Base-by-base conservation (phyloP, 2,797 vertebrate genomes). In the Meda fulgida region DNA sequence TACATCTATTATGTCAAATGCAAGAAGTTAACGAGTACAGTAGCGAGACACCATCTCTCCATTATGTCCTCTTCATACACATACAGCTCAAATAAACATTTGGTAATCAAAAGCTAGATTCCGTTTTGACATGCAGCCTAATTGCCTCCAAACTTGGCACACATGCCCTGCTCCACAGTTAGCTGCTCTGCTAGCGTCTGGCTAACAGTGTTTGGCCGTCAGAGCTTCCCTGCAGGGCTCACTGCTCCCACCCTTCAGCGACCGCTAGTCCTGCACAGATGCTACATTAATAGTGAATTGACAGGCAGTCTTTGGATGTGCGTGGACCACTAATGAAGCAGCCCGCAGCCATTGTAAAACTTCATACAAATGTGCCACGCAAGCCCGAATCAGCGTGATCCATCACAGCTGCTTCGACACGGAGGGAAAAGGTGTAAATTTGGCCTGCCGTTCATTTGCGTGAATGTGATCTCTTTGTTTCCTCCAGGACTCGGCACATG, bases 261-360 rank as follows among this genome's bases (percentile, higher is more conserved):
- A 78, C 72, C 36, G 66, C 80, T 81, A 82, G 85, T 83, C 83
- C 78, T 63, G 70, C 92, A 87, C 88, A 94, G 93, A 94, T 92
- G 91, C 91, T 93, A 94, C 94, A 95, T 95, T 93, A 95, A 95
- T 93, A 93, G 93, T 91, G 91, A 93, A 94, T 93, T 93, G 92
- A 93, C 90, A 92, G 89, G 89, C 89, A 89, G 76, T 92, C 91
- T 91, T 91, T 92, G 89, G 91, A 92, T 91, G 90, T 88, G 91
- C 89, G 91, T 92, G 91, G 92, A 90, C 90, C 91, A 83, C 91
- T 94, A 95, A 94, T 94, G 93, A 94, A 94, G 91, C 90, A 11
- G 90, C 91, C 90, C 80, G 91, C 70, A 90, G 92, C 90, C 91
- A 92, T 88, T 88, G 36, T 40, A 78, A 38, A 70, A 13, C 55